A percentile compares a stretch with the other conserved stretches of the same genome.
phyloP scores from a whole-genome alignment of 2,113 vertebrate species.

The Struthio camelus region DNA sequence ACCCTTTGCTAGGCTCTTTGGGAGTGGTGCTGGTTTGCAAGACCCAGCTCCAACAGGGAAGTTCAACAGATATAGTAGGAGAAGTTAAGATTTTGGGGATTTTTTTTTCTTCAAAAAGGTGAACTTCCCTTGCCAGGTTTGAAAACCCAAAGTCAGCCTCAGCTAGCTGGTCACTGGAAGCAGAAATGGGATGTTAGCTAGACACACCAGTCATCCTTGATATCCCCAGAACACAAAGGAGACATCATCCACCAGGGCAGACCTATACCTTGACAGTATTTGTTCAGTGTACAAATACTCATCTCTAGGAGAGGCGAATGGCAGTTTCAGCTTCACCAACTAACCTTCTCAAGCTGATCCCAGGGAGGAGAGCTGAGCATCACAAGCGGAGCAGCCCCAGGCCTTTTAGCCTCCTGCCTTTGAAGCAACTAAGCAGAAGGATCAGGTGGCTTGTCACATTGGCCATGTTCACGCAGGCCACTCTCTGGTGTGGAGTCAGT shows the following conservation, averaged over 20 bases:
- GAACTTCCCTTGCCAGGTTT: neutral
- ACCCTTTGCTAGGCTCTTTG: neutral
- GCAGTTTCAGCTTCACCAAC: neutral
- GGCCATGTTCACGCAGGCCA: neutral
- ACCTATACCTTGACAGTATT: neutral
- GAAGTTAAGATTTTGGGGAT: neutral
- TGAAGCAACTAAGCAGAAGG: neutral
- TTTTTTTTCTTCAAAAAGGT: neutral
- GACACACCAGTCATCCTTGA: neutral
- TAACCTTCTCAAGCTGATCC: neutral
- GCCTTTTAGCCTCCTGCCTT: neutral
- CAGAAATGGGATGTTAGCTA: neutral
- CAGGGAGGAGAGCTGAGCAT: accelerated
- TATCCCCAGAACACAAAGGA: neutral
- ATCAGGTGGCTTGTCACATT: neutral
- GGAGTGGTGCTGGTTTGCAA: neutral
- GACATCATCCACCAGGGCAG: neutral
- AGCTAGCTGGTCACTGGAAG: neutral
- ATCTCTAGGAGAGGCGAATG: neutral
- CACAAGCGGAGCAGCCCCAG: neutral
- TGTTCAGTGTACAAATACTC: neutral
- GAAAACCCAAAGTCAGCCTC: neutral
- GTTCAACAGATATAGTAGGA: neutral
- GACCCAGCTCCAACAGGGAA: neutral
- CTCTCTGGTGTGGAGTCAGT: neutral